Base-by-base conservation (phyloP, 2,113 vertebrate genomes). In the Charadrius vociferus region DNA sequence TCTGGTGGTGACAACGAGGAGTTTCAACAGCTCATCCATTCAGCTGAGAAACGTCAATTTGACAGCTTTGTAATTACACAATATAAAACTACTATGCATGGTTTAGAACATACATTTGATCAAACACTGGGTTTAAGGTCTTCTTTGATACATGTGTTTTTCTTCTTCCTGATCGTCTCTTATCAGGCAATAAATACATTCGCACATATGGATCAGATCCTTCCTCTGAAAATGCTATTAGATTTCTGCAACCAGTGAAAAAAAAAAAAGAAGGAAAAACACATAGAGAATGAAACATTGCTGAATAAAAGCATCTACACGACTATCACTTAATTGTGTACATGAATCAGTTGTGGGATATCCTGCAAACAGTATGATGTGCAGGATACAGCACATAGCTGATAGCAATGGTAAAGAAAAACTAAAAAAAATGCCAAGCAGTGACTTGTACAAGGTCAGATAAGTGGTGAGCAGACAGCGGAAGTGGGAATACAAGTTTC, bases 131-230 rank as follows among this genome's bases (percentile, higher is more conserved):
- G 96, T 99, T 99, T 66, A 99, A 97, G 2, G 96, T 99, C 97
- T 99, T 99, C 99, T 99, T 99, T 7, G 98, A 90, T 6, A 99
- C 99, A 10, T 98, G 98, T 47, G 99, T 99, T 99, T 99, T 99
- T 98, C 99, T 98, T 95, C 99, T 97, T 79, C 99, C 99, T 0
- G 99, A 99, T 63, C 99, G 98, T 55, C 99, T 98, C 95, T 99
- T 99, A 97, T 99, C 99, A 55, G 99, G 99, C 37, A 99, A 97
- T 96, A 99, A 98, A 98, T 99, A 99, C 97, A 99, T 93, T 84
- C 99, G 99, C 63, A 99, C 99, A 2, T 99, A 99, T 0, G 99
- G 99, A 55, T 99, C 99, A 0, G 99, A 99, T 36, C 99, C 99
- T 6, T 99, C 99, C 73, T 99, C 99, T 0, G 98, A 99, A 97